Base-by-base conservation (phyloP, 23 tunicate genomes). In the Ascidia mentula region DNA sequence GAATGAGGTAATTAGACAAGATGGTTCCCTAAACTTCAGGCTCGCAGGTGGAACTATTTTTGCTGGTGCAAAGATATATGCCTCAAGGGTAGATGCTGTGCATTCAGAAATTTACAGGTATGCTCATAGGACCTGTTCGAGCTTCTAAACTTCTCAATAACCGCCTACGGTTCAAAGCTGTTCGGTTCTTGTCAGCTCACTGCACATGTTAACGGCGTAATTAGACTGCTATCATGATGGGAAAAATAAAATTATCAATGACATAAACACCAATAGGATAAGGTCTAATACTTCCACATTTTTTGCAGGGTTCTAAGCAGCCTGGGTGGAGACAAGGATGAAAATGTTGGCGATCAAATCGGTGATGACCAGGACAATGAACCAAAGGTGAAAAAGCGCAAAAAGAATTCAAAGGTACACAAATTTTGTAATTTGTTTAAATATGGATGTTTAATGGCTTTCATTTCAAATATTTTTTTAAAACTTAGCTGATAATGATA, bases 1-100 rank as follows among this genome's bases (percentile, higher is more conserved):
- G 98, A 79, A 86, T 18, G 93, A 88, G 38, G 80, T 93, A 86
- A 72, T 93, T 26, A 38, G 69, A 36, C 81, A 88, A 60, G 98
- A 93, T 42, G 98, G 93, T 0, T 39, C 75, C 12, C 69, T 86
- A 0, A 88, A 93, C 73, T 93, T 93, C 37, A 82, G 84, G 37
- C 75, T 84, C 35, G 98, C 98, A 22, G 98, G 98, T 28, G 93
- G 98, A 37, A 78, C 98, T 15, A 93, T 93, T 33, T 84, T 80
- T 72, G 98, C 98, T 31, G 91, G 98, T 40, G 98, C 98, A 13
- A 88, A 93, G 75, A 93, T 93, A 18, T 93, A 88, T 81, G 92
- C 98, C 13, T 88, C 93, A 2, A 76, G 98, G 40, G 98, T 93
- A 6, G 98, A 93, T 84, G 98, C 98, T 34, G 77, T 93, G 53